Conservation (phyloP, 2,797 vertebrate genomes). For the Streptopelia turtur region DNA sequence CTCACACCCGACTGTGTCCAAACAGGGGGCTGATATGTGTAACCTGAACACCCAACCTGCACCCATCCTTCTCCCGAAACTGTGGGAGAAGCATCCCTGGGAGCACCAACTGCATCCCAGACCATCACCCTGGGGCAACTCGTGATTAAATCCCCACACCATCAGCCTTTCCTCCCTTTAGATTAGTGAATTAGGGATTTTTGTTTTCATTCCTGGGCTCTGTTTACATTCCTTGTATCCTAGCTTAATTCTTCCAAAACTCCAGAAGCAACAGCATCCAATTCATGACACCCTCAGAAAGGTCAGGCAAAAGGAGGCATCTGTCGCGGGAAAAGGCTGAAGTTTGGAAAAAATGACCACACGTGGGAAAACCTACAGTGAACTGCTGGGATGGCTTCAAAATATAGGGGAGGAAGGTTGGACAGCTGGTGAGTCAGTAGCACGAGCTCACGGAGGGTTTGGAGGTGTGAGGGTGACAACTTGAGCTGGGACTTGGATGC, state of each 20-base stretch:
- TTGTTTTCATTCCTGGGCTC: slow-evolving; percentile 39
- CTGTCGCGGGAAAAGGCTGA: neutral
- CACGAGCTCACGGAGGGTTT: accelerated
- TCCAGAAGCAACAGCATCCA: neutral
- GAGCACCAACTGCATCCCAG: accelerated
- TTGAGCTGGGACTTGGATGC: too few species aligned
- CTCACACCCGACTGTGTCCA: accelerated
- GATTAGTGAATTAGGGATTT: neutral
- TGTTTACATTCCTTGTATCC: slow-evolving; percentile 65
- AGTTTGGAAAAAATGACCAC: neutral
- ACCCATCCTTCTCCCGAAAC: neutral
- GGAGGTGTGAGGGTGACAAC: neutral
- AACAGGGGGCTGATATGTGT: neutral
- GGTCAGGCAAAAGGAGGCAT: neutral
- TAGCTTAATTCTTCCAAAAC: neutral
- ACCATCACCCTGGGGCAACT: accelerated
- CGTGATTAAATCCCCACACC: accelerated
- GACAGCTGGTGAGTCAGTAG: accelerated
- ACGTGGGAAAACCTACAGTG: neutral
- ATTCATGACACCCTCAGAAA: neutral
- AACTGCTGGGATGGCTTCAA: neutral
- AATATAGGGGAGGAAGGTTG: neutral
- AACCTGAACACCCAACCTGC: neutral
- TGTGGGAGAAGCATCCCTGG: neutral
- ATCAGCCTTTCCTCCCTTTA: accelerated